Conservation (phyloP, 2,113 vertebrate genomes). For the Antechinus stuartii region DNA sequence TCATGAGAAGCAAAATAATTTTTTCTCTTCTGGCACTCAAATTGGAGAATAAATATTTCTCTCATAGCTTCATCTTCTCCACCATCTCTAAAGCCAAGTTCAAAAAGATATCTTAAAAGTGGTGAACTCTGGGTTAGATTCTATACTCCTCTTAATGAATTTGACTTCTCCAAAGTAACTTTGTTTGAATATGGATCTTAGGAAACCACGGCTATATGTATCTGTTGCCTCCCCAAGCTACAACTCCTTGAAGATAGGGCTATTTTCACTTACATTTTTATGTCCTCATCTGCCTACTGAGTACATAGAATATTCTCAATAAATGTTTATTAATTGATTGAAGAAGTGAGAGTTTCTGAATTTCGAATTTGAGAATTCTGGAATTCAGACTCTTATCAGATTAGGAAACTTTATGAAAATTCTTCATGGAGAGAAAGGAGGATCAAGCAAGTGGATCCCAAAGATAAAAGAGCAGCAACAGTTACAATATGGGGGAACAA, state of each 20-base stretch:
- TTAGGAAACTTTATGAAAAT: neutral
- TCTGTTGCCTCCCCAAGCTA: neutral
- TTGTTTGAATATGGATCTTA: neutral
- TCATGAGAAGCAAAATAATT: neutral
- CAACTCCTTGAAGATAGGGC: neutral
- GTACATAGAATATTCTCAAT: neutral
- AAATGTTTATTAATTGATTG: neutral
- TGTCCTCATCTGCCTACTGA: neutral
- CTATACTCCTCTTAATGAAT: neutral
- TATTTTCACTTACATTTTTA: neutral
- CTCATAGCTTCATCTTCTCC: neutral
- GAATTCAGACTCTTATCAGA: neutral
- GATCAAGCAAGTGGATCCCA: neutral
- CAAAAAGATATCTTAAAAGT: neutral
- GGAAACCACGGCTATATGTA: neutral
- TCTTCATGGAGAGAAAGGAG: neutral
- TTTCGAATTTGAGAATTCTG: neutral
- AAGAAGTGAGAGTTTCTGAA: neutral
- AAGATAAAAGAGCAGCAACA: neutral
- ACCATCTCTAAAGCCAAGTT: neutral
- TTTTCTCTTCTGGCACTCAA: neutral
- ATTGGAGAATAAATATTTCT: neutral
- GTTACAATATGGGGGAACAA: neutral
- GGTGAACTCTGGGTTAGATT: neutral
- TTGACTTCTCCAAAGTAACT: neutral